These are phyloP conservation scores for Amiota mariae DNA, from an alignment of 2,888 invertebrate genomes.

Conservation along the genomic window DNA sequence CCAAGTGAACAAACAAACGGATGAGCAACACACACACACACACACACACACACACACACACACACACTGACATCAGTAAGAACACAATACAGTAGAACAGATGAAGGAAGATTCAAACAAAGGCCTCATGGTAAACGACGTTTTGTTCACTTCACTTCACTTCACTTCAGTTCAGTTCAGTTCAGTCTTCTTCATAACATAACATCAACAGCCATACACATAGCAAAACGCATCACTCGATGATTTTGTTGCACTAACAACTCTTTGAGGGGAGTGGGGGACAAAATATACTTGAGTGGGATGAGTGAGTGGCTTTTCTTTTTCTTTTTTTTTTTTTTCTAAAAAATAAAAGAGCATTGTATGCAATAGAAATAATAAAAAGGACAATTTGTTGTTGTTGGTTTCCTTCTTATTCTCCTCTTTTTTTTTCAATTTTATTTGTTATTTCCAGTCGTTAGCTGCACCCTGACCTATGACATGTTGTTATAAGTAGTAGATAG, in stretches of 20 bases:
- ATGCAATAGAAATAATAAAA: neutral
- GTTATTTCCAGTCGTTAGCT: constrained; percentile 22
- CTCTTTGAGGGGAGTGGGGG: neutral
- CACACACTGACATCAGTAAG: no score
- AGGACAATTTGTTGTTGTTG: constrained; percentile 48
- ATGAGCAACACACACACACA: no score
- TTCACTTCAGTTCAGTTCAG: no score
- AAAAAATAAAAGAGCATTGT: neutral
- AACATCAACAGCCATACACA: neutral
- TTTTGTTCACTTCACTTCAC: no score
- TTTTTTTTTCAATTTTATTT: constrained; percentile 20
- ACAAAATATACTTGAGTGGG: neutral
- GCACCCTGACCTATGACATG: neutral
- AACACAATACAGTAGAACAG: neutral
- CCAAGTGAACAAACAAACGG: neutral
- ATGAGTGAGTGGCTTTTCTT: neutral
- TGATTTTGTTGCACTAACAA: constrained; percentile 3
- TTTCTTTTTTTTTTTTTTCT: neutral
- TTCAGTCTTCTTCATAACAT: no score
- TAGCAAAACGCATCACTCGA: neutral
- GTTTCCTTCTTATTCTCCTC: constrained; percentile 1
- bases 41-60: no score
- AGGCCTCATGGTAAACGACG: no score
- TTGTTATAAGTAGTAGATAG: no score
- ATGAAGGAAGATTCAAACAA: neutral